phyloP scores from a whole-genome alignment of 1,140 invertebrate species.

The Caerostris darwini region DNA sequence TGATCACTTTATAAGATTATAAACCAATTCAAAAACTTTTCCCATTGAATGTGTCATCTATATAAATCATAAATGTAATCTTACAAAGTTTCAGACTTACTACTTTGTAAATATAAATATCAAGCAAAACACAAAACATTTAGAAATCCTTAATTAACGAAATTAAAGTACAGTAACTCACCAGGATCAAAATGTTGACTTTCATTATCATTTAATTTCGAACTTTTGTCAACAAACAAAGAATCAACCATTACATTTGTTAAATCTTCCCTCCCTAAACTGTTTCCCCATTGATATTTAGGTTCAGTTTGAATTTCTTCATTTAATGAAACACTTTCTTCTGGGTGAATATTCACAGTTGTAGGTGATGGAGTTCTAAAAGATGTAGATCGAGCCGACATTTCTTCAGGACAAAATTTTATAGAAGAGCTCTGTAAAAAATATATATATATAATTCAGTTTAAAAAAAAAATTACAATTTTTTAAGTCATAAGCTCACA shows the following conservation, averaged over 20 bases:
- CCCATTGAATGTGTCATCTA: no score
- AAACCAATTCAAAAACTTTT: no score
- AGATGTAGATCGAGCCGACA: conserved; percentile 65
- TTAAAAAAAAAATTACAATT: neutral
- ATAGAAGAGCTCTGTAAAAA: conserved; percentile 39
- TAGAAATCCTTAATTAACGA: neutral
- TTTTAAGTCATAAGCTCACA: neutral
- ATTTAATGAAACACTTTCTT: neutral
- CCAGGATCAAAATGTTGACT: neutral
- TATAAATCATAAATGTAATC: neutral
- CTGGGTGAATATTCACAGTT: neutral
- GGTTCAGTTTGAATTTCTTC: neutral
- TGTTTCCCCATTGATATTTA: neutral
- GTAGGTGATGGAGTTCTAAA: conserved; percentile 16
- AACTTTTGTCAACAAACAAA: neutral
- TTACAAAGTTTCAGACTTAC: neutral
- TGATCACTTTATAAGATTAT: no score
- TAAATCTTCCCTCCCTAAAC: neutral
- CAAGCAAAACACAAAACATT: neutral
- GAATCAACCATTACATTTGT: neutral
- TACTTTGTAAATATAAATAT: neutral
- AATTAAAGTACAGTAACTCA: neutral
- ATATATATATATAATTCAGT: neutral
- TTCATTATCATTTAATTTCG: neutral
- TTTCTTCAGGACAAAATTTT: conserved; percentile 38